These are phyloP conservation scores for Hormaphis cornu DNA, from an alignment of 1,140 invertebrate genomes.

Conservation along the genomic window DNA sequence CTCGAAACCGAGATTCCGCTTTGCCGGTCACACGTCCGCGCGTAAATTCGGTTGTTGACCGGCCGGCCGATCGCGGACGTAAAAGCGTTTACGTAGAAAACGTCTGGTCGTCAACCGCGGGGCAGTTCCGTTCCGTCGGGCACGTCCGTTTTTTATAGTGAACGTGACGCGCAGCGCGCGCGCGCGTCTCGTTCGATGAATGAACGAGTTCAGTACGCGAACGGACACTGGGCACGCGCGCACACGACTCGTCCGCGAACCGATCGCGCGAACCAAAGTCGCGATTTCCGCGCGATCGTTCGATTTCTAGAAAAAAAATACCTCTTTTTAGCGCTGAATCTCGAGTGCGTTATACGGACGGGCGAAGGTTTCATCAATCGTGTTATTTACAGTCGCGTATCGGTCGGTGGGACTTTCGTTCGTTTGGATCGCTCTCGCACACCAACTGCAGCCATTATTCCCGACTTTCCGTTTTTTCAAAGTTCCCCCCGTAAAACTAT, in stretches of 20 bases:
- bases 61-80: not conserved
- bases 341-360: conserved; percentile 25
- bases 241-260: not conserved
- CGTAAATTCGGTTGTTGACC: no score
- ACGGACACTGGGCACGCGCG: conserved; percentile 20
- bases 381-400: not conserved
- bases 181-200: not conserved
- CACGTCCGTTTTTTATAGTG: not conserved
- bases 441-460: not conserved
- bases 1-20: no score
- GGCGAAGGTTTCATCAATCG: conserved; percentile 32
- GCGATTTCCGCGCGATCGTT: not conserved
- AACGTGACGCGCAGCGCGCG: not conserved
- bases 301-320: not conserved
- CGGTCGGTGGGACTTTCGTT: conserved; percentile 32
- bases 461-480: not conserved
- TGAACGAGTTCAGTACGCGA: conserved; percentile 3
- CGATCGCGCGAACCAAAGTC: not conserved
- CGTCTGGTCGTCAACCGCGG: not conserved
- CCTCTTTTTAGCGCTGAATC: not conserved
- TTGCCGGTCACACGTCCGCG: no score
- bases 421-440: conserved; percentile 24
- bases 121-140: not conserved
- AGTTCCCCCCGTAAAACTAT: not conserved
- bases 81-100: not conserved